Conservation (phyloP, 2,888 invertebrate genomes). For the Carterocephalus palaemon region DNA sequence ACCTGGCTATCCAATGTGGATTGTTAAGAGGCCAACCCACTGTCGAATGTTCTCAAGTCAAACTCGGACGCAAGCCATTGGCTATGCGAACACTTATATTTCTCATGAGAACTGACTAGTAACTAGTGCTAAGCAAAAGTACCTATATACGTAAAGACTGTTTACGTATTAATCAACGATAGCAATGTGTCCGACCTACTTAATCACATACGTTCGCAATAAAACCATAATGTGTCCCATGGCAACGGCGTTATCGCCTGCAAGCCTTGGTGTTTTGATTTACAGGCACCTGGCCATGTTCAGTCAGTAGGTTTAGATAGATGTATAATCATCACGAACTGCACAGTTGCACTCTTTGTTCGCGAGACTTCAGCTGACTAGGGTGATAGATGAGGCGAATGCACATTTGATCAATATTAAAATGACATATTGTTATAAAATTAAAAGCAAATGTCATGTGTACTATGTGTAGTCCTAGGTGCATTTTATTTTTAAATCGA, state of each 20-base stretch:
- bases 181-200: neutral
- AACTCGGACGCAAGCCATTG: too few species aligned
- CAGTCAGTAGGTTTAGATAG: slow-evolving; percentile 33
- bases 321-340: slow-evolving; percentile 53
- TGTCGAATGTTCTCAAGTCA: too few species aligned
- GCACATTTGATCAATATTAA: neutral
- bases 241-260: slow-evolving; percentile 23
- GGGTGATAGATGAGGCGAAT: neutral
- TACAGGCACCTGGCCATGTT: slow-evolving; percentile 53
- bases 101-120: too few species aligned
- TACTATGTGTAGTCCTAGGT: too few species aligned
- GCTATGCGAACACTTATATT: too few species aligned
- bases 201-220: neutral
- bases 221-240: slow-evolving; percentile 8
- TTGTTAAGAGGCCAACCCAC: too few species aligned
- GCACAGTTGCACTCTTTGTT: slow-evolving; percentile 42
- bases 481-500: too few species aligned
- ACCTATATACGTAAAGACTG: too few species aligned
- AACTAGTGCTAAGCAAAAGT: neutral
- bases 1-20: too few species aligned
- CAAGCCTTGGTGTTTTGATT: slow-evolving; percentile 46
- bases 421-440: too few species aligned
- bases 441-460: too few species aligned
- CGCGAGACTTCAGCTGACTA: slow-evolving; percentile 6
- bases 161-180: too few species aligned